Evolutionary conservation across 1,140 invertebrate species (phyloP).

Genomic region (Achatina immaculata): DNA sequence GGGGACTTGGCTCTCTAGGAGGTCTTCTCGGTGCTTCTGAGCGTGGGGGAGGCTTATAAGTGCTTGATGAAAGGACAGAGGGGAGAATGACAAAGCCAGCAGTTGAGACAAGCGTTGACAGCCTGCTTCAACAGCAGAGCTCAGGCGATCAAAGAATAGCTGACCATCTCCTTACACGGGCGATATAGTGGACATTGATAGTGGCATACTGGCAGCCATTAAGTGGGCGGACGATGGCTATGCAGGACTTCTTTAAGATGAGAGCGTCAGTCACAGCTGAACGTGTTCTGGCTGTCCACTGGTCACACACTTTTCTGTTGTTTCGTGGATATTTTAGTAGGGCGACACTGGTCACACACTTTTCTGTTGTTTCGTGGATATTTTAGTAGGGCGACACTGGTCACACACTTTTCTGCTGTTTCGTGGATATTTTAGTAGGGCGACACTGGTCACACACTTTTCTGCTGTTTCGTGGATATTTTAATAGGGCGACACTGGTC

Average conservation of each 20-base stretch:
- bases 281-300: background rate
- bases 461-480: background rate
- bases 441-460: background rate
- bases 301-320: background rate
- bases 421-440: no score
- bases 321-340: background rate
- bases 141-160: background rate
- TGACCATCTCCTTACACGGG: background rate
- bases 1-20: background rate
- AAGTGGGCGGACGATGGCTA: constrained; percentile 36
- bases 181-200: constrained; percentile 35
- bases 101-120: constrained; percentile 3
- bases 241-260: background rate
- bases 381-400: no score
- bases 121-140: background rate
- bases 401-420: background rate
- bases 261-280: constrained; percentile 22
- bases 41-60: background rate
- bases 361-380: background rate
- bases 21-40: background rate
- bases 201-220: constrained; percentile 26
- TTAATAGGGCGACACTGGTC: no score
- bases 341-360: no score
- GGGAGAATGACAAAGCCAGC: background rate
- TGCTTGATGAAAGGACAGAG: background rate